A percentile compares a stretch with the other conserved stretches of the same genome.
These are phyloP conservation scores for Tetragonisca angustula DNA, from an alignment of 2,888 invertebrate genomes.

Conservation along the genomic window DNA sequence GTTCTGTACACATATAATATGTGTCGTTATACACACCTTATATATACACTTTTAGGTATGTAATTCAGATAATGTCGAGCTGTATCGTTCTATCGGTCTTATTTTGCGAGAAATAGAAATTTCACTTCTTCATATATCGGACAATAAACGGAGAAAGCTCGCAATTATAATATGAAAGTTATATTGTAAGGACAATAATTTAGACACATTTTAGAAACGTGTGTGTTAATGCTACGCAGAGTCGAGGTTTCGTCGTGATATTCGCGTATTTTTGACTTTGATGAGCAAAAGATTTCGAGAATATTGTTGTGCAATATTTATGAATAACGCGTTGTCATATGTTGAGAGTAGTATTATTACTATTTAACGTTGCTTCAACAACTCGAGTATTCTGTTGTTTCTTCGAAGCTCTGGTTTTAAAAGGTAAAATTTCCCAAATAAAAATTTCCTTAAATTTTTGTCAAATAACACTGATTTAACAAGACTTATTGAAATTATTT, in stretches of 20 bases:
- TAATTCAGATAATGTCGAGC: constrained; percentile 39
- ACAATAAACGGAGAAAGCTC: constrained; percentile 77
- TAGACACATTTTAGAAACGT: constrained; percentile 45
- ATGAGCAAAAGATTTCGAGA: neutral
- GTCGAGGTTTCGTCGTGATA: constrained; percentile 20
- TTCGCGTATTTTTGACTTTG: constrained; percentile 33
- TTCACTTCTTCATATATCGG: constrained; percentile 78
- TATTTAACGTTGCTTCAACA: neutral
- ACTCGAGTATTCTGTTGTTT: too few relatives aligned
- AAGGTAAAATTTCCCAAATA: neutral
- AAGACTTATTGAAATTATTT: neutral
- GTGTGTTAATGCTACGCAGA: constrained; percentile 8
- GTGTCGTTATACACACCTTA: constrained; percentile 66
- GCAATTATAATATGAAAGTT: constrained; percentile 71
- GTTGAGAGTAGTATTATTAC: neutral
- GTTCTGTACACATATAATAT: constrained; percentile 42
- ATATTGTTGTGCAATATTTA: neutral
- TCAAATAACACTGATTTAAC: neutral
- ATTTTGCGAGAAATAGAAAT: constrained; percentile 63
- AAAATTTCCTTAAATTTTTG: neutral
- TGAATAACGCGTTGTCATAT: neutral
- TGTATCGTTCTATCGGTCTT: constrained; percentile 42
- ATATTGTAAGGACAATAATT: constrained; percentile 78
- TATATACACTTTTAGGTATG: constrained; percentile 40
- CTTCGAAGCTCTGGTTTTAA: neutral